Evolutionary conservation across 2,113 vertebrate species (phyloP).

Genomic region (Danionella cerebrum): DNA sequence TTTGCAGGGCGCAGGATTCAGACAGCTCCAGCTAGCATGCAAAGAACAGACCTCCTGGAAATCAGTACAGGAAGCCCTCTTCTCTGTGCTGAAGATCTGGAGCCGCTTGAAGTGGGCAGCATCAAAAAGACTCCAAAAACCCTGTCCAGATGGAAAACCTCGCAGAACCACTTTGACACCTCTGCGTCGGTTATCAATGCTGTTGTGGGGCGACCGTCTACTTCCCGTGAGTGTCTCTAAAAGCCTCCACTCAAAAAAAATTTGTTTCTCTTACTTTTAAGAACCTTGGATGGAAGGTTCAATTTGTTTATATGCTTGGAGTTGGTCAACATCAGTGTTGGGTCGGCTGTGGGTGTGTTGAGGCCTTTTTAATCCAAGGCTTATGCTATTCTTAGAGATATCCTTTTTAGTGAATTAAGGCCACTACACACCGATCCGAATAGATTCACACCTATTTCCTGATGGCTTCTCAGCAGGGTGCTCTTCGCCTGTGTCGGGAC

Average conservation of each 20-base stretch:
- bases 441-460: too few species aligned
- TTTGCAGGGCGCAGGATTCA: conserved; percentile 31
- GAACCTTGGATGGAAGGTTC: too few species aligned
- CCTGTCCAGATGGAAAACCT: conserved; percentile 45
- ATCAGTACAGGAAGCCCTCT: conserved; percentile 25
- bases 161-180: conserved; percentile 59
- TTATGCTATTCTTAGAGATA: too few species aligned
- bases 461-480: too few species aligned
- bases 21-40: conserved; percentile 27
- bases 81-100: conserved; percentile 58
- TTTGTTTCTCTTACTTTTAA: too few species aligned
- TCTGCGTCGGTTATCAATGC: conserved; percentile 68
- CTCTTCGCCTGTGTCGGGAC: too few species aligned
- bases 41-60: neutral
- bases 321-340: too few species aligned
- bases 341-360: too few species aligned
- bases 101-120: conserved; percentile 55
- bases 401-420: too few species aligned
- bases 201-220: conserved; percentile 38
- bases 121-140: conserved; percentile 55
- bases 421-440: too few species aligned
- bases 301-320: too few species aligned
- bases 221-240: conserved; percentile 56
- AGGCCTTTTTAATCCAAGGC: too few species aligned
- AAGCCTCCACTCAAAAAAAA: neutral